Conservation (phyloP, 2,797 vertebrate species). For the Meda fulgida region DNA sequence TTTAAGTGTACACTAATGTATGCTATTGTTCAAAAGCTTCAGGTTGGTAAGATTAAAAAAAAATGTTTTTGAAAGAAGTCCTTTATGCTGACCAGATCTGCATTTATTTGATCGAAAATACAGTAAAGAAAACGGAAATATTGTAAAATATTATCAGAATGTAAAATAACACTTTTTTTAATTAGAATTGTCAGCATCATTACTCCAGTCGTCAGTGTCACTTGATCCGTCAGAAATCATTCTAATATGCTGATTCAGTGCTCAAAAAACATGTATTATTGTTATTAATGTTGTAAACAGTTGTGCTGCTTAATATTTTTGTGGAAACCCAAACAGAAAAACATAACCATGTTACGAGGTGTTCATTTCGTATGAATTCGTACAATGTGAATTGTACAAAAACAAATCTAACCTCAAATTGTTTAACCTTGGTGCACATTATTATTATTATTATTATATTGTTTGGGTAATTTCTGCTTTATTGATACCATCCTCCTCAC, state of each 20-base stretch:
- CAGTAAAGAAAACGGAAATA: background rate
- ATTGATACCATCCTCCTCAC: conserved; percentile 12
- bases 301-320: background rate
- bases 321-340: no score
- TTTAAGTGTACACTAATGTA: no score
- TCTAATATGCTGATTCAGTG: background rate
- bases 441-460: no score
- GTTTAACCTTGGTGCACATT: background rate
- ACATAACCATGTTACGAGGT: background rate
- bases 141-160: background rate
- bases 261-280: background rate
- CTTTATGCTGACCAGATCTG: background rate
- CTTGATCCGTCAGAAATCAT: background rate
- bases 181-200: background rate
- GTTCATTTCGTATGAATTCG: background rate
- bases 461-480: background rate
- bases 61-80: background rate
- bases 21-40: background rate
- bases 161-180: no score
- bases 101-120: background rate
- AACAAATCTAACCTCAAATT: background rate
- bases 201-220: background rate
- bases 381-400: background rate
- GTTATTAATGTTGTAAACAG: background rate
- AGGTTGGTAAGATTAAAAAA: background rate